Evolutionary conservation across 2,113 vertebrate species (phyloP).

Genomic region (Eolophus roseicapilla): DNA sequence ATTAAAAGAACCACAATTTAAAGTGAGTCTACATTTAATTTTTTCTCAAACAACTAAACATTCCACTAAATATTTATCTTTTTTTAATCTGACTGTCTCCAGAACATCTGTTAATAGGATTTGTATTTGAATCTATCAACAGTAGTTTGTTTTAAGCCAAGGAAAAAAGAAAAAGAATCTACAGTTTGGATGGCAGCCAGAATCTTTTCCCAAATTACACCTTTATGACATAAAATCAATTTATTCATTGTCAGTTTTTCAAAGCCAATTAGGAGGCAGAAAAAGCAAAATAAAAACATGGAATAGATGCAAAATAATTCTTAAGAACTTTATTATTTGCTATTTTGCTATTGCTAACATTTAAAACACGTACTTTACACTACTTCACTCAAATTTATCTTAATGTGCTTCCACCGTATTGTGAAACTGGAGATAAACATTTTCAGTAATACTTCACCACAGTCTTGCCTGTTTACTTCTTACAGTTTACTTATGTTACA

Average conservation of each 20-base stretch:
- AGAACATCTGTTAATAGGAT: conserved; percentile 34
- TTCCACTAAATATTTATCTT: conserved; percentile 25
- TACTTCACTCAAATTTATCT: background rate
- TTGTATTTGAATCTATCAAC: background rate
- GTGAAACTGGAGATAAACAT: background rate
- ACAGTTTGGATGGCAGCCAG: background rate
- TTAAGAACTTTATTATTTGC: background rate
- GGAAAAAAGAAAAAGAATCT: background rate
- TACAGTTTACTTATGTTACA: background rate
- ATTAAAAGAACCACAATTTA: background rate
- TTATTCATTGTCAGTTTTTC: background rate
- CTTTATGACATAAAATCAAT: background rate
- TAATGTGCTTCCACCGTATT: background rate
- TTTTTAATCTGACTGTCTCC: background rate
- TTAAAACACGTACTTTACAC: background rate
- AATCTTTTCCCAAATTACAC: background rate
- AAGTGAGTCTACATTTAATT: background rate
- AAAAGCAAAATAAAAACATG: background rate
- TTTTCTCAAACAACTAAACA: background rate
- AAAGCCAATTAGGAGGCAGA: background rate
- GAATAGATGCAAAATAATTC: background rate
- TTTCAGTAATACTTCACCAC: background rate
- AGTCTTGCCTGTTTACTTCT: background rate
- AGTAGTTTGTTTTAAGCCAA: background rate
- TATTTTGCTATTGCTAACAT: background rate